These are phyloP conservation scores for Phrixothrix hirtus DNA, from an alignment of 2,888 invertebrate genomes.

Conservation along the genomic window DNA sequence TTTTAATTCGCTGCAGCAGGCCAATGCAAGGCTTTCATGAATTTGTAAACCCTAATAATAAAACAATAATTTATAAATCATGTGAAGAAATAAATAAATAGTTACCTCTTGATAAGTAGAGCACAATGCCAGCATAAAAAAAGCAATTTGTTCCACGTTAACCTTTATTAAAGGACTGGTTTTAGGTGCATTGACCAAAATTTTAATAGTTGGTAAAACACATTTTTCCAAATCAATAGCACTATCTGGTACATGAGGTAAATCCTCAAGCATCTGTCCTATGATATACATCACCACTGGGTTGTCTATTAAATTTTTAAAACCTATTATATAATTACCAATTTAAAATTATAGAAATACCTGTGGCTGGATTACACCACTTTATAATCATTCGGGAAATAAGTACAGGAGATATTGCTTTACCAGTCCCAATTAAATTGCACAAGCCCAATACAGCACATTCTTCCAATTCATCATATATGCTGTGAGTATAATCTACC, in stretches of 20 bases:
- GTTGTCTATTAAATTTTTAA: too few species aligned
- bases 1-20: not conserved
- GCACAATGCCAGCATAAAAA: conserved; percentile 60
- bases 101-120: conserved; percentile 13
- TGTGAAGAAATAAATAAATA: not conserved
- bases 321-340: too few species aligned
- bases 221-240: conserved; percentile 66
- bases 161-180: conserved; percentile 76
- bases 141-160: conserved; percentile 72
- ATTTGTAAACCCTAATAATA: not conserved
- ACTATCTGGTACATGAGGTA: conserved; percentile 57
- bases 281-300: conserved; percentile 75
- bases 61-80: not conserved
- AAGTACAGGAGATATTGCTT: conserved; percentile 68
- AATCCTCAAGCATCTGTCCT: conserved; percentile 55
- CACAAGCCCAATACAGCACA: conserved; percentile 72
- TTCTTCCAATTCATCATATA: conserved; percentile 60
- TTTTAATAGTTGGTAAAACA: conserved; percentile 72
- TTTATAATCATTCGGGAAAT: conserved; percentile 74
- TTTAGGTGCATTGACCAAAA: conserved; percentile 73
- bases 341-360: conserved; percentile 6
- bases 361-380: conserved; percentile 75
- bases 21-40: not conserved
- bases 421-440: conserved; percentile 67
- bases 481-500: conserved; percentile 46